A percentile compares a stretch with the other conserved stretches of the same genome.
Conservation (phyloP, 2,113 vertebrate species). For the Cariama cristata region DNA sequence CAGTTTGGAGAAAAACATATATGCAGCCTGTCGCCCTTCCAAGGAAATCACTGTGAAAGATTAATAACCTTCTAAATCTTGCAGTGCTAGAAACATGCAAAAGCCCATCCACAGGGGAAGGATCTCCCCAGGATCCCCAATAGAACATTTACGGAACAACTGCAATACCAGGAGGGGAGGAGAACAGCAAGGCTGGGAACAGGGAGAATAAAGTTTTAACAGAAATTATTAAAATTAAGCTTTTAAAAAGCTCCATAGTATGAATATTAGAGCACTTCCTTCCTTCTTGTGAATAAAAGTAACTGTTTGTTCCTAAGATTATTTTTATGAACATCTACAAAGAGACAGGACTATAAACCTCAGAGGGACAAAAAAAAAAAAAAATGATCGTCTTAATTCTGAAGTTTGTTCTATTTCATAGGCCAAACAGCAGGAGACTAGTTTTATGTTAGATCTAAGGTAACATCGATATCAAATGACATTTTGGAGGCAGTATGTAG, state of each 20-base stretch:
- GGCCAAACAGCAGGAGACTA: neutral
- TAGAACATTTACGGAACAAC: neutral
- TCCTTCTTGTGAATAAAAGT: neutral
- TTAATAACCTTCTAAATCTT: neutral
- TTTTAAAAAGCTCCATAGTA: neutral
- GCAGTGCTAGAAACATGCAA: neutral
- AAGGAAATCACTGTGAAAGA: neutral
- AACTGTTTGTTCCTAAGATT: neutral
- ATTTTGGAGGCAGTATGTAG: neutral
- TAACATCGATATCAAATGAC: neutral
- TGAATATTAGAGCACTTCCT: neutral
- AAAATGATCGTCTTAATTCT: neutral
- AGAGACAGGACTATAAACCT: neutral
- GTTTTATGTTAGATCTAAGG: neutral
- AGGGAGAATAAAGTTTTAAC: neutral
- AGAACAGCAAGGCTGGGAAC: slow-evolving; percentile 11
- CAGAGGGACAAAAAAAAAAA: neutral
- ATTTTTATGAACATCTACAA: neutral
- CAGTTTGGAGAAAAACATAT: neutral
- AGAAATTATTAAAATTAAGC: slow-evolving; percentile 4
- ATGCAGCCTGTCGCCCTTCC: neutral
- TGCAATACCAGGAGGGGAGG: neutral
- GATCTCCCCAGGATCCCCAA: neutral
- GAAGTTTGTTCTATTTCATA: neutral
- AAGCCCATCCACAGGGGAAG: neutral